A percentile compares a stretch with the other conserved stretches of the same genome.
These are phyloP conservation scores for Corydoras maculifer DNA, from an alignment of 2,113 vertebrate species.

Conservation along the genomic window DNA sequence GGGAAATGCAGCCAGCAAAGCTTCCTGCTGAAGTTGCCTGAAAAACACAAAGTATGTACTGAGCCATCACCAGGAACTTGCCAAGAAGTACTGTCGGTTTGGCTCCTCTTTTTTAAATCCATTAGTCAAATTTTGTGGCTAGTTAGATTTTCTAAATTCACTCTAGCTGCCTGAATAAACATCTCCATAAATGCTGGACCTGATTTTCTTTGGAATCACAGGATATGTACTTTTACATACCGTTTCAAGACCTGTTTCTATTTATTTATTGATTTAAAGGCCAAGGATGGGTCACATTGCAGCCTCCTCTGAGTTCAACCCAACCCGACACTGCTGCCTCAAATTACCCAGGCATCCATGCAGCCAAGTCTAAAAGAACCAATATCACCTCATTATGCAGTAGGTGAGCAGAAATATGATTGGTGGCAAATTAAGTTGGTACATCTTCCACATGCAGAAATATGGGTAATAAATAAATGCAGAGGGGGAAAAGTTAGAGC, in stretches of 20 bases:
- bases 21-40: conserved; percentile 38
- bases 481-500: conserved; percentile 31
- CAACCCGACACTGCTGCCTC: conserved; percentile 25
- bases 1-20: conserved; percentile 27
- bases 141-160: conserved; percentile 28
- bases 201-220: conserved; percentile 22
- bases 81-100: conserved; percentile 38
- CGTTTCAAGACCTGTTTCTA: conserved; percentile 20
- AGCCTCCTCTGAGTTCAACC: conserved; percentile 16
- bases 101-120: conserved; percentile 26
- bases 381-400: conserved; percentile 43
- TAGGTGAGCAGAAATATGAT: conserved; percentile 48
- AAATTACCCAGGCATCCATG: conserved; percentile 43
- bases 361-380: conserved; percentile 44
- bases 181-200: conserved; percentile 17
- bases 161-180: conserved; percentile 16
- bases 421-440: conserved; percentile 51
- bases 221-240: conserved; percentile 15
- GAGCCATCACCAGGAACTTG: conserved; percentile 35
- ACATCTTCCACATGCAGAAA: conserved; percentile 40
- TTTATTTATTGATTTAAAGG: conserved; percentile 34
- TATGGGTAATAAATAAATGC: conserved; percentile 46
- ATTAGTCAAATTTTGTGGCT: conserved; percentile 36
- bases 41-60: conserved; percentile 42
- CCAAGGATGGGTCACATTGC: conserved; percentile 25